Base-by-base conservation (phyloP, 1,140 invertebrate species). In the Lethocerus indicus region DNA sequence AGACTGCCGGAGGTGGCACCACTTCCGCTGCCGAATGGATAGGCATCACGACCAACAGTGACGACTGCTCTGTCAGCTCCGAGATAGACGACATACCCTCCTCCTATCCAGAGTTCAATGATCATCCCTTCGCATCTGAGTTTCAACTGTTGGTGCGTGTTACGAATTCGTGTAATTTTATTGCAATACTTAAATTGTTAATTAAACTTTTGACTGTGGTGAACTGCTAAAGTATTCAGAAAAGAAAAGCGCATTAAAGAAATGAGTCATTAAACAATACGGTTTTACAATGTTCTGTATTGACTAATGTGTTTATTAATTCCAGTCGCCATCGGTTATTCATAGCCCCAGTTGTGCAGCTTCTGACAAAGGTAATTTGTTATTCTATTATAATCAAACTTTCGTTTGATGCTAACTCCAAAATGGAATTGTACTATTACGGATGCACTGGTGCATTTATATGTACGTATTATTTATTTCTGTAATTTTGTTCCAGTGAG, bases 1-100 rank as follows among this genome's bases (percentile, higher is more conserved):
- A 73, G 42, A n/a, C n/a, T n/a, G n/a, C 41, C 3, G 41, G 41
- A 51, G 66, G 59, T 47, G 64, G 62, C 13, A 76, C 75, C 28
- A 79, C 79, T 43, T 82, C 80, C 13, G 79, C 80, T 45, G 78
- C 78, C 37, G 85, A 89, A 62, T 88, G 83, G 83, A 75, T 75
- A 72, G 85, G 67, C 61, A 68, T 87, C 49, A 88, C 85, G 13
- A 87, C 85, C 43, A 89, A 89, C 62, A 87, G 83, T 63, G 80
- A 81, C 60, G 84, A 87, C 48, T 84, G 81, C 59, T 87, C 83
- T 60, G 86, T 86, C 57, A 81, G 77, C 52, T 84, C 81, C 1
- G 81, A 84, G 58, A 67, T 76, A 16, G 74, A 78, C 50, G 72
- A 77, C 54, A n/a, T n/a, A n/a, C n/a, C n/a, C n/a, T n/a, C n/a